Base-by-base conservation (phyloP, 2,888 invertebrate genomes). In the Drosophila suboccidentalis region DNA sequence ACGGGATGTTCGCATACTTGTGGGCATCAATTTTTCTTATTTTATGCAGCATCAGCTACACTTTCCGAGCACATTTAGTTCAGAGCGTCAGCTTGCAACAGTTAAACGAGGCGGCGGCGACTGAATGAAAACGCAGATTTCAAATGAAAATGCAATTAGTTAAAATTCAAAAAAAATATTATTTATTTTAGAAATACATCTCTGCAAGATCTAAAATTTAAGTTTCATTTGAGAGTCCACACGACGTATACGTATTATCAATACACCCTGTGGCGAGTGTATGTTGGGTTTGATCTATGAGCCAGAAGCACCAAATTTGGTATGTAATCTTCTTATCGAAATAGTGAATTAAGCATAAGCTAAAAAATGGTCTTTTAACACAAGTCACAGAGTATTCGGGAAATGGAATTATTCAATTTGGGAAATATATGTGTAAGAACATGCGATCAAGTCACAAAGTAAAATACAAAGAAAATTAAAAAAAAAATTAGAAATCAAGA, bases 11-110 rank as follows among this genome's bases (percentile, higher is more conserved):
- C 65, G 68, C 71, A 67, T 74, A 72, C 76, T 80, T 81, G 73
- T 84, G 76, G 81, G 75, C 83, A 81, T 77, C 82, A 83, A 74
- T 75, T 81, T 76, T 80, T 50, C 74, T 80, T 83, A 71, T 74
- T 77, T 80, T 77, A 51, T 77, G 53, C 66, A 71, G 47, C 54
- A 64, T 78, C 75, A 61, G 60, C 75, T 77, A 78, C 73, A 78
- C 5, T 54, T 17, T 19, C 11, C 29, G 17, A 34, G 59, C 17
- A 49, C 43, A 26, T 3, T 78, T n/a, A 46, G 55, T 60, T 75
- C 1, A 1, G 2, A 4, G 8, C 2, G 15, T 29, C 15, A 26
- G 13, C 43, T 51, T 47, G 64, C 36, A 15, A 26, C 58, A 54
- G 11, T 2, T 19, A 15, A 26, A 50, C 49, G 17, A 3, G 4